Conservation (phyloP, 2,797 vertebrate species). For the Heterohyrax brucei region DNA sequence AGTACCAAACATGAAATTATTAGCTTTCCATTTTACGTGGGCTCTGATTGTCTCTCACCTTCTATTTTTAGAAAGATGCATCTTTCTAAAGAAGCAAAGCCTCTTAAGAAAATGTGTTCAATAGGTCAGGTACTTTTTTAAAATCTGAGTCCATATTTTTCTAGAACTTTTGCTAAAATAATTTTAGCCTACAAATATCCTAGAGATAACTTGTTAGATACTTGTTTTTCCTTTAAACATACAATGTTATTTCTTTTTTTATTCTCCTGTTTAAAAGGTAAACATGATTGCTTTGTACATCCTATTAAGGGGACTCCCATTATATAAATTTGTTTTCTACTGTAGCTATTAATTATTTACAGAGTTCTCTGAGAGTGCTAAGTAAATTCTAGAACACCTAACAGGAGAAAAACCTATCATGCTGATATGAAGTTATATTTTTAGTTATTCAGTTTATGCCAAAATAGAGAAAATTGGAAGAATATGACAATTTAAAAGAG, state of each 20-base stretch:
- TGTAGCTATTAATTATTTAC: neutral
- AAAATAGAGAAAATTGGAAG: slow-evolving; percentile 52
- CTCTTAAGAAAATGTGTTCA: neutral
- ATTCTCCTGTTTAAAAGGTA: neutral
- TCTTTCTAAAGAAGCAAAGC: neutral
- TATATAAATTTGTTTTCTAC: neutral
- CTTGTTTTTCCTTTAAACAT: neutral
- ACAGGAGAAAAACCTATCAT: slow-evolving; percentile 39
- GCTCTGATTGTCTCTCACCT: neutral
- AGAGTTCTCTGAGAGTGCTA: neutral
- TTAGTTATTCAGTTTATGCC: slow-evolving; percentile 36
- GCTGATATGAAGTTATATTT: slow-evolving; percentile 12
- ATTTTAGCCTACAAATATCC: neutral
- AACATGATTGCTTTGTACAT: neutral
- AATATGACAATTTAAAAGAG: slow-evolving; percentile 55
- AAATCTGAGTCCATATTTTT: neutral
- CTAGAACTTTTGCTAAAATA: neutral
- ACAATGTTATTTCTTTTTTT: neutral
- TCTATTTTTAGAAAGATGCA: neutral
- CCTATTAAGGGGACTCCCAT: neutral
- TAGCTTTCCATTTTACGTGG: neutral
- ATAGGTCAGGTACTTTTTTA: neutral
- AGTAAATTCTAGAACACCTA: slow-evolving; percentile 49
- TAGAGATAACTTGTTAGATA: slow-evolving; percentile 15
- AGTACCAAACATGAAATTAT: neutral